Base-by-base conservation (phyloP, 2,888 invertebrate genomes). In the Cyrtodaria siliqua region DNA sequence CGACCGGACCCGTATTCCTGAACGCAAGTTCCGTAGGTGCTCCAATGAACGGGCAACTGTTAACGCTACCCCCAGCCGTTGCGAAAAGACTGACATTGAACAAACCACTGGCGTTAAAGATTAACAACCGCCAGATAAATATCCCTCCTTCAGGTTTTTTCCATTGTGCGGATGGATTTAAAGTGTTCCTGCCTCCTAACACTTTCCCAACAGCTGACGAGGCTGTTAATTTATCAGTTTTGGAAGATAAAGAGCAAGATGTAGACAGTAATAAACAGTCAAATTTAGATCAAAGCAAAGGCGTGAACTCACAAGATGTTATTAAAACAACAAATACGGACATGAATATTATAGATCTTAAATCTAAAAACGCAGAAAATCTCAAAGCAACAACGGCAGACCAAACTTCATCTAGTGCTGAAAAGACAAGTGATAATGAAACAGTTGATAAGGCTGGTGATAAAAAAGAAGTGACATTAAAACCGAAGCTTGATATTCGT, bases 61-160 rank as follows among this genome's bases (percentile, higher is more conserved):
- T 91, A 42, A 90, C 90, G 6, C 79, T 91, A 23, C 91, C 91
- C 1, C 72, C 83, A 14, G 86, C 85, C 14, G 85, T 91, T 6
- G 74, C 85, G 8, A 86, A 83, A 59, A 79, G 86, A 52, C 69
- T 91, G 18, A 86, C 90, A 62, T 68, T 89, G 24, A 79, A 76
- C 23, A 84, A 87, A 72, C 87, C 90, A 8, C 67, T 91, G 40
- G 85, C 88, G 4, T 69, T 91, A 40, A 90, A 88, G 64, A 87
- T 90, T 42, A 89, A 90, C 72, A 88, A 88, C 61, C 76, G 83
- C 53, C 86, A 87, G 42, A 84, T 89, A 3, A 82, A 87, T 23
- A 87, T 91, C 12, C 91, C 90, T 23, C 89, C 91, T 0, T 88
- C 87, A 29, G 89, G 90, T 49, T 86, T 91, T 63, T 83, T 91